Percentiles rank a stretch among this genome's conserved stretches.
phyloP scores from a whole-genome alignment of 2,888 invertebrate genomes.

The Dendrolimus houi region DNA sequence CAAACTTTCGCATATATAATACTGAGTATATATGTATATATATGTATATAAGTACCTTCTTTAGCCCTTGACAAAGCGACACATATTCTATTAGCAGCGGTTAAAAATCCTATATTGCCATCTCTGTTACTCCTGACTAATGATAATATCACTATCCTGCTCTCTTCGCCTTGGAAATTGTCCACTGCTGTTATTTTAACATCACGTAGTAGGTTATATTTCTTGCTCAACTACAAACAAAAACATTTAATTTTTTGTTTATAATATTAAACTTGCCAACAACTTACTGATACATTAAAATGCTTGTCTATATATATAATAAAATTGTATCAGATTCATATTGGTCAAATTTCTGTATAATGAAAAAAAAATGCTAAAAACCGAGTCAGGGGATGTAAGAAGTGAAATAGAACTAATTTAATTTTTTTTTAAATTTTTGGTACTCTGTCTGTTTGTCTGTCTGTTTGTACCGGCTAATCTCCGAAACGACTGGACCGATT shows the following conservation, averaged over 20 bases:
- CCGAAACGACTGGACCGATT: too few relatives aligned
- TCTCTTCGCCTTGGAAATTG: constrained; percentile 89
- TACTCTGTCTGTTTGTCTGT: too few relatives aligned
- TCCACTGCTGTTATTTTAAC: constrained; percentile 82
- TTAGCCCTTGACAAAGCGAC: constrained; percentile 85
- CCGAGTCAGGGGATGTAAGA: too few relatives aligned
- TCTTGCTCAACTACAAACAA: constrained; percentile 41
- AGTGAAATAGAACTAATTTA: too few relatives aligned
- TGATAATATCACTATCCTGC: constrained; percentile 85
- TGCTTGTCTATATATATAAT: too few relatives aligned
- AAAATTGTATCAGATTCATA: too few relatives aligned
- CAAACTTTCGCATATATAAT: background rate
- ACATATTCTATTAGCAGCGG: constrained; percentile 82
- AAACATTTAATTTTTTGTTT: background rate
- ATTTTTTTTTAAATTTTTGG: too few relatives aligned
- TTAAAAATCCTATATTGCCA: constrained; percentile 82
- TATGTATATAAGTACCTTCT: constrained; percentile 42
- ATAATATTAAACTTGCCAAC: too few relatives aligned
- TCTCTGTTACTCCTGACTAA: constrained; percentile 84
- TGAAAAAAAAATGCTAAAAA: too few relatives aligned
- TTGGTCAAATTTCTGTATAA: too few relatives aligned
- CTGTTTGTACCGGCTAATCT: too few relatives aligned
- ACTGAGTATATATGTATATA: background rate
- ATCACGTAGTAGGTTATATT: constrained; percentile 46
- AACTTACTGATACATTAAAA: background rate